A percentile compares a stretch with the other conserved stretches of the same genome.
Conservation (phyloP, 2,888 invertebrate genomes). For the Heliconius erato region DNA sequence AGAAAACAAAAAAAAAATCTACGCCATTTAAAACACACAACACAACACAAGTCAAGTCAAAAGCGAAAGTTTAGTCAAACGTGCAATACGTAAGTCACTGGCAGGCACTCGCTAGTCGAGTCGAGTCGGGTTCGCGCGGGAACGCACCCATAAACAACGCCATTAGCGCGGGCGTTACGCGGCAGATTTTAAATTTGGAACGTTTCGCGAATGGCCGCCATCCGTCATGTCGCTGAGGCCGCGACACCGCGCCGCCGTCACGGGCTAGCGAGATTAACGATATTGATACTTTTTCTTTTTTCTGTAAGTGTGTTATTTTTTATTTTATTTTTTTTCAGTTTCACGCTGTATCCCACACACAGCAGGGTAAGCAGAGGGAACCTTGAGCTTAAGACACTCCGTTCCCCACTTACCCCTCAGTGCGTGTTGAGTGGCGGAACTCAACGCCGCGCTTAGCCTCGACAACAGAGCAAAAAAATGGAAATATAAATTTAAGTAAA, state of each 20-base stretch:
- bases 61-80: conserved; percentile 66
- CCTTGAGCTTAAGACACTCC: too few relatives aligned
- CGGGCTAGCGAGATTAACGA: conserved; percentile 46
- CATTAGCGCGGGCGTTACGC: conserved; percentile 83
- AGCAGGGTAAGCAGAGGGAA: too few relatives aligned
- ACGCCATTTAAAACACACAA: conserved; percentile 23
- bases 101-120: conserved; percentile 58
- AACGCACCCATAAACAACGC: conserved; percentile 83
- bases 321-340: too few relatives aligned
- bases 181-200: conserved; percentile 85
- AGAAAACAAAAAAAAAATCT: not conserved
- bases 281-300: conserved; percentile 65
- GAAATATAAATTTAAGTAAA: too few relatives aligned
- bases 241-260: conserved; percentile 74
- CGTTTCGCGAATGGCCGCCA: conserved; percentile 67
- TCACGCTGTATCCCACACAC: too few relatives aligned
- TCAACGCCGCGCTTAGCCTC: too few relatives aligned
- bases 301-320: not conserved
- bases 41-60: conserved; percentile 52
- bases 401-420: too few relatives aligned
- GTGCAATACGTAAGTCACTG: conserved; percentile 78
- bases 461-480: too few relatives aligned
- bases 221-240: conserved; percentile 84
- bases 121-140: conserved; percentile 66
- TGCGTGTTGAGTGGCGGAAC: too few relatives aligned